Evolutionary conservation across 2,113 vertebrate genomes (phyloP).

Genomic region (Sporophila hypoxantha): DNA sequence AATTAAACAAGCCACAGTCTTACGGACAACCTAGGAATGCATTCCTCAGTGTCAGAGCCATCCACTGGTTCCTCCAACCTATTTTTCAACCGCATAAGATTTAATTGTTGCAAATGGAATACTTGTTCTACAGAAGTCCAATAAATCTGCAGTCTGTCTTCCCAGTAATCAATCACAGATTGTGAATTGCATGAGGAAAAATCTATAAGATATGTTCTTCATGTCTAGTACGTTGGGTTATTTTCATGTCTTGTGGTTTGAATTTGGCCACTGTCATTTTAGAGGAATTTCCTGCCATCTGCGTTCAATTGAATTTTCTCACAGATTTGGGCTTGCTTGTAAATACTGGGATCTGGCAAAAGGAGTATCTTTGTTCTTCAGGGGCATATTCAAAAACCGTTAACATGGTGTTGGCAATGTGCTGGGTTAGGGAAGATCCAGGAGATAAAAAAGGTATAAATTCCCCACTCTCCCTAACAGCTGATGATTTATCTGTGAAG

Average conservation of each 20-base stretch:
- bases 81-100: constrained; percentile 71
- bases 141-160: constrained; percentile 83
- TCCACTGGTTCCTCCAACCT: constrained; percentile 63
- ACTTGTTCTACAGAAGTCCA: constrained; percentile 88
- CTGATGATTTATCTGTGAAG: constrained; percentile 34
- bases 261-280: constrained; percentile 95
- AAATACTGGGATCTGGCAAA: constrained; percentile 89
- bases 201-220: constrained; percentile 78
- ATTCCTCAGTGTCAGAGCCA: constrained; percentile 59
- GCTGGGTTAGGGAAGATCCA: constrained; percentile 51
- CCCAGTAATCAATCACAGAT: constrained; percentile 80
- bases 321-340: constrained; percentile 91
- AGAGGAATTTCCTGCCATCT: constrained; percentile 98
- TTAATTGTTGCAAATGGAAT: constrained; percentile 89
- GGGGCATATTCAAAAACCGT: constrained; percentile 73
- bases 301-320: constrained; percentile 92
- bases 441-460: constrained; percentile 60
- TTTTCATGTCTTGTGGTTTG: constrained; percentile 92
- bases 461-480: not conserved
- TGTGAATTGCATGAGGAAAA: constrained; percentile 75
- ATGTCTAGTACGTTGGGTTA: constrained; percentile 79
- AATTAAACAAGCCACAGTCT: constrained; percentile 6
- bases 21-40: constrained; percentile 24
- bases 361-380: constrained; percentile 79
- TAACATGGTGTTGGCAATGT: constrained; percentile 60